Conservation (phyloP, 1,140 invertebrate genomes). For the Pachyrhynchus sulphureomaculatus region DNA sequence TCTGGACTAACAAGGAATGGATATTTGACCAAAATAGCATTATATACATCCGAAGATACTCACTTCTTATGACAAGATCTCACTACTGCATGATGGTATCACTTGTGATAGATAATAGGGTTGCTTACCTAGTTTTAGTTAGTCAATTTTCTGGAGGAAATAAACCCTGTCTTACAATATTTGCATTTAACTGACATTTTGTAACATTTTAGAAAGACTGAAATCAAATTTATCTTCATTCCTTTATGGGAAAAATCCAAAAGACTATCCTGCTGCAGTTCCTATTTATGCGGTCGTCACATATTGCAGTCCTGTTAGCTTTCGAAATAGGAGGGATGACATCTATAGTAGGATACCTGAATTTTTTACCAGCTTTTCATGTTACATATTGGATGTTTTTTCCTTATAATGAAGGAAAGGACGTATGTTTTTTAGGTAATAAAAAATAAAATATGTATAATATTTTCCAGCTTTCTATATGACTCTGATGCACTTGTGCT, state of each 20-base stretch:
- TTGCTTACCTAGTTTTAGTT: too few species aligned
- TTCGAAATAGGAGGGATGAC: slow-evolving; percentile 14
- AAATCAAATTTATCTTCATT: slow-evolving; percentile 59
- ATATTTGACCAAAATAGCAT: too few species aligned
- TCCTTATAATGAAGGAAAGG: slow-evolving; percentile 63
- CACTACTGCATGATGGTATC: too few species aligned
- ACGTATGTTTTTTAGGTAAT: slow-evolving; percentile 55
- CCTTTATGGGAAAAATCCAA: slow-evolving; percentile 61
- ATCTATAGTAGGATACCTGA: background rate
- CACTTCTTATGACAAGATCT: too few species aligned
- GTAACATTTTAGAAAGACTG: slow-evolving; percentile 53
- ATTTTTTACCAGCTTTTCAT: slow-evolving; percentile 54
- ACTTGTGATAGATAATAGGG: too few species aligned
- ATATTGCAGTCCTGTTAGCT: slow-evolving; percentile 43
- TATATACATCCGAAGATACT: too few species aligned
- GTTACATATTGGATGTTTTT: slow-evolving; percentile 71
- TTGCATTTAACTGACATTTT: too few species aligned
- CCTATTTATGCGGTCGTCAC: slow-evolving; percentile 63
- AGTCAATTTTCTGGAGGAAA: too few species aligned
- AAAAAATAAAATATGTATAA: background rate
- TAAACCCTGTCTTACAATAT: too few species aligned
- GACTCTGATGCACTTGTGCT: too few species aligned
- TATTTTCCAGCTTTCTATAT: background rate
- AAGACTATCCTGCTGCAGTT: slow-evolving; percentile 51
- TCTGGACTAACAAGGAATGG: too few species aligned